Base-by-base conservation (phyloP, 2,888 invertebrate genomes). In the Drosophila seclusa region DNA sequence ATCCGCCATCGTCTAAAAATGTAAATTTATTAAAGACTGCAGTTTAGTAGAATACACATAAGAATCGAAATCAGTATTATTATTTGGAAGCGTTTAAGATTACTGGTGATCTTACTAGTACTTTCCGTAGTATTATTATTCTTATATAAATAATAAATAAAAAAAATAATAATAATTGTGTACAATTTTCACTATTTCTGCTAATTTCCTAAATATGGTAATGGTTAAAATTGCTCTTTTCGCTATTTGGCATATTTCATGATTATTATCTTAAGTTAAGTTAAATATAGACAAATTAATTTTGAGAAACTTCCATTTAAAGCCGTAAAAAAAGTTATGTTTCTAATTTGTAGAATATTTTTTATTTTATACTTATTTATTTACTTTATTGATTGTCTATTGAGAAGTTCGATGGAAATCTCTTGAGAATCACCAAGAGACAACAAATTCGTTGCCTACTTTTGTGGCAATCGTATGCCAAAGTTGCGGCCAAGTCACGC, bases 401-500 rank as follows among this genome's bases (percentile, higher is more conserved):
- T 36, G 36, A 18, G 8, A 29, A 27, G 32, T n/a, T 55, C 8
- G 36, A 21, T 53, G 58, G 21, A 32, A 11, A 13, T 42, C 42
- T 55, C 27, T 24, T 40, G 21, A 40, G 40, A 53, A 29, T 27
- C n/a, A 11, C 8, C 7, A n/a, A 24, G 24, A 36, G 31, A 31
- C 65, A 27, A 16, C 18, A 49, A 57, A 48, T 45, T 45, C 6
- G 45, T 58, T 68, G 69, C 70, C 52, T 48, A 69, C 34, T 57
- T 55, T 34, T 40, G 21, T 24, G 61, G 54, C 36, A 16, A 32
- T 6, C 36, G 18, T n/a, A 40, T 16, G 31, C 34, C 16, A 16
- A 36, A 34, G 34, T 2, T 45, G 21, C 21, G 32, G 68, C 55
- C 69, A 57, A 57, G 68, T 68, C 68, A 68, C 42, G 69, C 24